Evolutionary conservation across 2,797 vertebrate species (phyloP).

Genomic region (Sebastes vulpes): DNA sequence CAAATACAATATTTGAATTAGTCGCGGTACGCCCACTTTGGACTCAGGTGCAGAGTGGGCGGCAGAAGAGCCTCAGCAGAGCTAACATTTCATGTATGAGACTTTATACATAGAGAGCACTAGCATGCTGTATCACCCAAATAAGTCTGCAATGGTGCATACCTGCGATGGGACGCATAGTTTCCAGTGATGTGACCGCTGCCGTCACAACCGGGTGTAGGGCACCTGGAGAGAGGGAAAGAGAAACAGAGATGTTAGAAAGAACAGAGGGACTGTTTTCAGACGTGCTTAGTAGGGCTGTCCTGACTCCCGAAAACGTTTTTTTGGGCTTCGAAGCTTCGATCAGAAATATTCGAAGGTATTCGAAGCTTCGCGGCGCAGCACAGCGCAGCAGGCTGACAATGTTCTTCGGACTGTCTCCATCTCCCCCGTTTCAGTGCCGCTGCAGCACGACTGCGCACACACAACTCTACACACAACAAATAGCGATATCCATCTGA

Average conservation of each 20-base stretch:
- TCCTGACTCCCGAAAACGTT: no score
- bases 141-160: not conserved
- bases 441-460: no score
- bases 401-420: no score
- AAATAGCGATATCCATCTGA: no score
- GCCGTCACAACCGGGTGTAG: slow-evolving; percentile 97
- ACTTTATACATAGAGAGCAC: slow-evolving; percentile 5
- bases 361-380: no score
- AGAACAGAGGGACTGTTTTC: not conserved
- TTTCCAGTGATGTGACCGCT: slow-evolving; percentile 99
- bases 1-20: slow-evolving; percentile 67
- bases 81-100: slow-evolving; percentile 12
- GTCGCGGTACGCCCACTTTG: slow-evolving; percentile 22
- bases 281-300: not conserved
- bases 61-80: slow-evolving; percentile 19
- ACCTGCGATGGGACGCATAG: slow-evolving; percentile 99
- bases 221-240: slow-evolving; percentile 73
- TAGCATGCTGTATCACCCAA: not conserved
- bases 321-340: no score
- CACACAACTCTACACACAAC: no score
- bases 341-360: no score
- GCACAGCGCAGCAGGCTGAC: no score
- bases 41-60: slow-evolving; percentile 19
- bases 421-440: no score
- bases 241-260: not conserved